Conservation (phyloP, 1,140 invertebrate genomes). For the Agraylea sexmaculata region DNA sequence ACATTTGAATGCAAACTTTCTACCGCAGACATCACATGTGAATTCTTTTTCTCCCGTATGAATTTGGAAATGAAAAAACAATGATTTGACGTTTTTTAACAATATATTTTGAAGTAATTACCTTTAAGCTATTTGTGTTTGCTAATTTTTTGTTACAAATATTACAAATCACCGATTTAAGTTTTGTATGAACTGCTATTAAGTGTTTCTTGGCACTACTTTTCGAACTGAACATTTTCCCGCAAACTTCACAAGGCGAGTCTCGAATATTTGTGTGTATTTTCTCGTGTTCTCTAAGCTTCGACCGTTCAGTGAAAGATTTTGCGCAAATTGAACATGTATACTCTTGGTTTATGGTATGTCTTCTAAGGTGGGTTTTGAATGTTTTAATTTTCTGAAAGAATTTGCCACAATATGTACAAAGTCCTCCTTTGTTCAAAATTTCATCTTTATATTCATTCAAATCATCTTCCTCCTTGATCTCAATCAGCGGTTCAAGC, state of each 20-base stretch:
- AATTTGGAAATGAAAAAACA: conserved; percentile 27
- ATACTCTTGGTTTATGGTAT: conserved; percentile 13
- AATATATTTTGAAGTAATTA: conserved; percentile 10
- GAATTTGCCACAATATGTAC: conserved; percentile 18
- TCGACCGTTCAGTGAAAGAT: conserved; percentile 12
- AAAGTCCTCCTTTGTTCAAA: conserved; percentile 12
- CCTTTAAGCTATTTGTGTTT: conserved; percentile 14
- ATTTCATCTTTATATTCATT: conserved; percentile 7
- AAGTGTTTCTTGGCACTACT: conserved; percentile 18
- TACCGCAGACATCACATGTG: conserved; percentile 32
- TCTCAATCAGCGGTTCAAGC: neutral
- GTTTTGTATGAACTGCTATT: conserved; percentile 14
- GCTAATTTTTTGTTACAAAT: conserved; percentile 20
- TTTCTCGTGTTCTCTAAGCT: conserved; percentile 17
- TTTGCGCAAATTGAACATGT: conserved; percentile 13
- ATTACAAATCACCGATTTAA: conserved; percentile 16
- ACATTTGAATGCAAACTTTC: conserved; percentile 23
- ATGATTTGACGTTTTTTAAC: conserved; percentile 3
- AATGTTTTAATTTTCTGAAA: conserved; percentile 14
- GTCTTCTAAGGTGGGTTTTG: conserved; percentile 15
- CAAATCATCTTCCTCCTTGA: conserved; percentile 5
- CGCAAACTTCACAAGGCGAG: conserved; percentile 19
- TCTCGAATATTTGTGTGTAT: conserved; percentile 19
- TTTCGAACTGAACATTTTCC: conserved; percentile 15
- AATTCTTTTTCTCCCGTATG: conserved; percentile 38